Conservation (phyloP, 2,888 invertebrate genomes). For the Nymphalis urticae region DNA sequence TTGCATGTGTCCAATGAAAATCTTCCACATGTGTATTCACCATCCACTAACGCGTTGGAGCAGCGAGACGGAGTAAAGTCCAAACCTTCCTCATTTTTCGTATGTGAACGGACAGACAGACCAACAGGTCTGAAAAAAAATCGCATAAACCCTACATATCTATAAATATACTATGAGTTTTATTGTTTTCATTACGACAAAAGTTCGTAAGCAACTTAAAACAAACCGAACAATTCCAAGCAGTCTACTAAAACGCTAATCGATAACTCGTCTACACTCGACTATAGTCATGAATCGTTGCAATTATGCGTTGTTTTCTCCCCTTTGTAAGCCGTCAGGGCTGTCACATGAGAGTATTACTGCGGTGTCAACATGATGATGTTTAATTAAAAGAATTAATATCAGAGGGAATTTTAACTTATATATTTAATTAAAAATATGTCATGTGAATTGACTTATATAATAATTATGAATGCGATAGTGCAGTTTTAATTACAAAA, state of each 20-base stretch:
- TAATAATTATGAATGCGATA: too few relatives aligned
- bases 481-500: too few relatives aligned
- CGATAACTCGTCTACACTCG: slow-evolving; percentile 50
- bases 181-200: too few relatives aligned
- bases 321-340: slow-evolving; percentile 26
- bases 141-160: too few relatives aligned
- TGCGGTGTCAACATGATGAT: not conserved
- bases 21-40: too few relatives aligned
- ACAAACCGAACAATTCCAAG: not conserved
- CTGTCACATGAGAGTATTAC: slow-evolving; percentile 15
- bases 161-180: too few relatives aligned
- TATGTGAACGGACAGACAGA: too few relatives aligned
- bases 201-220: not conserved
- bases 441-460: not conserved
- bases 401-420: not conserved
- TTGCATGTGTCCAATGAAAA: too few relatives aligned
- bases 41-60: too few relatives aligned
- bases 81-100: too few relatives aligned
- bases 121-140: too few relatives aligned
- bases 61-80: too few relatives aligned
- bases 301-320: slow-evolving; percentile 58
- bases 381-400: not conserved
- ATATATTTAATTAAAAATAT: not conserved
- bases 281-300: slow-evolving; percentile 63
- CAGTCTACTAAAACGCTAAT: slow-evolving; percentile 26